These are phyloP conservation scores for Umimayanthus chanpuru DNA, from an alignment of 92 coral and sea anemone genomes.

Conservation along the genomic window DNA sequence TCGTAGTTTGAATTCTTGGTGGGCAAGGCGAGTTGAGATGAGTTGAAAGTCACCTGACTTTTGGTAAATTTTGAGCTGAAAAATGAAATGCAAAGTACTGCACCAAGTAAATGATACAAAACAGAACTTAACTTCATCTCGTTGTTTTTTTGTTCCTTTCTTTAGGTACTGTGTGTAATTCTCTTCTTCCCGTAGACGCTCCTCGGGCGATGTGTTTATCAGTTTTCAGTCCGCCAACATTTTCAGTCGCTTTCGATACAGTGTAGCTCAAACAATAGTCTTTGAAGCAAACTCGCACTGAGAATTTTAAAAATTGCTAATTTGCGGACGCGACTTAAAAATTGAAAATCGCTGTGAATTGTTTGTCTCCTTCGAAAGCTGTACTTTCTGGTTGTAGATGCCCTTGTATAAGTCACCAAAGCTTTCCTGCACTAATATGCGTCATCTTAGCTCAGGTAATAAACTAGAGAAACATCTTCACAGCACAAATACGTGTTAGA, in stretches of 20 bases:
- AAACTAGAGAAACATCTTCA: neutral
- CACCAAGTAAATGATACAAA: neutral
- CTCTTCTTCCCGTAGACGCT: neutral
- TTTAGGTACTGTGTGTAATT: neutral
- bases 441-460: neutral
- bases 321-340: neutral
- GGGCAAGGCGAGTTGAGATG: neutral
- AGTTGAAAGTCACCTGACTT: neutral
- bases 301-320: neutral
- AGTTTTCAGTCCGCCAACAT: neutral
- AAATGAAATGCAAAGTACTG: neutral
- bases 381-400: neutral
- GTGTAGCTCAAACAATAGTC: too few species aligned
- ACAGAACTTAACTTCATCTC: neutral
- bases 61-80: neutral
- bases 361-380: neutral
- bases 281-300: too few species aligned
- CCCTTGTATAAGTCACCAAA: neutral
- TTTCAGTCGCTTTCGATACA: neutral
- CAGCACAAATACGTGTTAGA: neutral
- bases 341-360: neutral
- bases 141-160: neutral
- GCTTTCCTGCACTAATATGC: neutral
- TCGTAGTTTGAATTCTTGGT: neutral
- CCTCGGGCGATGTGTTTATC: neutral